These are phyloP conservation scores for Parauchenoglanis ngamensis DNA, from an alignment of 2,797 vertebrate genomes.

Conservation along the genomic window DNA sequence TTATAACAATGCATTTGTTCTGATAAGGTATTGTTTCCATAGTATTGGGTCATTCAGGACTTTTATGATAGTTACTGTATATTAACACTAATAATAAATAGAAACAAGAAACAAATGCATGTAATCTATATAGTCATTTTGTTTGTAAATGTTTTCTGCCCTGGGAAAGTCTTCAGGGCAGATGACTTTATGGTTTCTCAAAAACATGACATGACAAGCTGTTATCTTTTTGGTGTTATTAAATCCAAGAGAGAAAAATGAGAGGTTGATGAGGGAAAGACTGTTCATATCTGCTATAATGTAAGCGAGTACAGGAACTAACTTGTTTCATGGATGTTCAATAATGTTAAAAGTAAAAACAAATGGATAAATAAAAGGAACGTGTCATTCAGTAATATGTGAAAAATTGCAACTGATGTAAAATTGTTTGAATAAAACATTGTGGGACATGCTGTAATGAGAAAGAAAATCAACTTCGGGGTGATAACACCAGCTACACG, in stretches of 20 bases:
- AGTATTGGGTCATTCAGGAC: neutral
- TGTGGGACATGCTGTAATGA: neutral
- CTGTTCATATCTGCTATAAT: neutral
- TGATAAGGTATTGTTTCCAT: neutral
- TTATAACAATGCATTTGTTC: no score
- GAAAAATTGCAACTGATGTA: neutral
- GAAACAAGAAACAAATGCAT: neutral
- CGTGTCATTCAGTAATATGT: neutral
- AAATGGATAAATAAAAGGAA: neutral
- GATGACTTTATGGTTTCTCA: neutral
- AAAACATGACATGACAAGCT: neutral
- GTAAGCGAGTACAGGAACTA: neutral
- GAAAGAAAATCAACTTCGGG: neutral
- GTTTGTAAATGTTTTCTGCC: neutral
- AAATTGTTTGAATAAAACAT: neutral
- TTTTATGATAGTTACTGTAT: neutral
- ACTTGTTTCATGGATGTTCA: neutral
- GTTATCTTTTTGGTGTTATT: neutral
- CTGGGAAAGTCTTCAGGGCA: neutral
- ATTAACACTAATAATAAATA: neutral
- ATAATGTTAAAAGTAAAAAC: neutral
- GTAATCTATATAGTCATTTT: neutral
- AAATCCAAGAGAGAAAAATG: neutral
- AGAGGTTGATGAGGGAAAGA: neutral
- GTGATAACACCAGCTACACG: neutral